Evolutionary conservation across 2,888 invertebrate genomes (phyloP).

Genomic region (Atethmia centrago): DNA sequence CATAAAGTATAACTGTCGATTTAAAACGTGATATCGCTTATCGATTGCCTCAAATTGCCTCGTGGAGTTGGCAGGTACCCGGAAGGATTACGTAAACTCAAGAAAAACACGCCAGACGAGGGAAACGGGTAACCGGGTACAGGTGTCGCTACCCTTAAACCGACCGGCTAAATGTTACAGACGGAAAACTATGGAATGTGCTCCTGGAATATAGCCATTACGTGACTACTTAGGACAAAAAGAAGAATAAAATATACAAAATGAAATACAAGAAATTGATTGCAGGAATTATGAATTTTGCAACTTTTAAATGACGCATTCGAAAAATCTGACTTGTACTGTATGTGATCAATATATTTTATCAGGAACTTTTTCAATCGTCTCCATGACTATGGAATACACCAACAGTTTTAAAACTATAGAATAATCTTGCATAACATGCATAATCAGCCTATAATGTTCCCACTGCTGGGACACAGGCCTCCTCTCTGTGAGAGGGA

Average conservation of each 20-base stretch:
- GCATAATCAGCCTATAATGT: too few species aligned
- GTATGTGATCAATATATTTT: neutral
- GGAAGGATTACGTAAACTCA: conserved; percentile 63
- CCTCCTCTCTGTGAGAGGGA: too few species aligned
- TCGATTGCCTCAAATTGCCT: conserved; percentile 71
- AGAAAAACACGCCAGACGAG: conserved; percentile 63
- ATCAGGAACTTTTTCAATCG: neutral
- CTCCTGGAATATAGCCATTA: conserved; percentile 14
- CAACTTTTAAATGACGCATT: neutral
- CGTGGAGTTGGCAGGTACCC: conserved; percentile 61
- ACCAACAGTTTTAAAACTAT: neutral
- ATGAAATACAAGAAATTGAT: neutral
- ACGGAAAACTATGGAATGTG: conserved; percentile 43
- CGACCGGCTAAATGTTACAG: conserved; percentile 54
- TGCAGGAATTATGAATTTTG: neutral
- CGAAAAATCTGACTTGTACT: too few species aligned
- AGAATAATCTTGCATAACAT: too few species aligned
- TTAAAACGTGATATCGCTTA: conserved; percentile 63
- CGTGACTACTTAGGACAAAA: conserved; percentile 11
- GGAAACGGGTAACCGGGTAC: conserved; percentile 61
- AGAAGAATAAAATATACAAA: neutral
- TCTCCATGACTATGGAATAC: neutral
- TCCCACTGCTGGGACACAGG: too few species aligned
- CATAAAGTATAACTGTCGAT: conserved; percentile 37
- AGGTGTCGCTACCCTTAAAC: conserved; percentile 62